phyloP scores from a whole-genome alignment of 2,888 invertebrate species.

The Ormyrus labotus region DNA sequence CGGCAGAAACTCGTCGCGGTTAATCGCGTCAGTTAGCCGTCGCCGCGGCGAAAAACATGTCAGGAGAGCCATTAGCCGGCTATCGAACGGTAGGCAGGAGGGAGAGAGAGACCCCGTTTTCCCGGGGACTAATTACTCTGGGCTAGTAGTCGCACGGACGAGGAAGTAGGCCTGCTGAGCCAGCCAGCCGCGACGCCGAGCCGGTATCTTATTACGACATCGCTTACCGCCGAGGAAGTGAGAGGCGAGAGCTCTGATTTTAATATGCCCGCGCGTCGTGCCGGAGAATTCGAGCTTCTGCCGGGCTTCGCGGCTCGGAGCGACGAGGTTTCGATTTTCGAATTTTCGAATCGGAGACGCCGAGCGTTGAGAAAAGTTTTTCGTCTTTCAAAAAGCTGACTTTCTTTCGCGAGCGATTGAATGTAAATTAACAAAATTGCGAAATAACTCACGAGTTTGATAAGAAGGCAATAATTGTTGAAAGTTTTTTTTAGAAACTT shows the following conservation, averaged over 20 bases:
- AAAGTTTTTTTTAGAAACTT: too few relatives aligned
- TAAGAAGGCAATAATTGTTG: too few relatives aligned
- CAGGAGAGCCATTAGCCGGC: not conserved
- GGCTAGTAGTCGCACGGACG: conserved; percentile 39
- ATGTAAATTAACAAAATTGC: too few relatives aligned
- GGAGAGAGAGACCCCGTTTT: conserved; percentile 40
- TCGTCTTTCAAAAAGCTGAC: too few relatives aligned
- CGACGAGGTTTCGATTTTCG: too few relatives aligned
- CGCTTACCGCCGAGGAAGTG: not conserved
- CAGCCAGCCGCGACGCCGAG: not conserved
- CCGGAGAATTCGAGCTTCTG: too few relatives aligned
- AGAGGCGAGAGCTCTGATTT: not conserved
- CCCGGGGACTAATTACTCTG: conserved; percentile 45
- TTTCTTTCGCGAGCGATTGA: too few relatives aligned
- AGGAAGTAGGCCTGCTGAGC: conserved; percentile 39
- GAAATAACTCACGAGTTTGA: too few relatives aligned
- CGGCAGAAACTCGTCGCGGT: not conserved
- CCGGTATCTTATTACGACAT: conserved; percentile 48
- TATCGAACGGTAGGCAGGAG: not conserved
- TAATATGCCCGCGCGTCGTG: too few relatives aligned
- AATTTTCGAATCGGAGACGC: too few relatives aligned
- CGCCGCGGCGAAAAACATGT: not conserved
- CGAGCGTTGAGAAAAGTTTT: too few relatives aligned
- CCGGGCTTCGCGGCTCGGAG: too few relatives aligned
- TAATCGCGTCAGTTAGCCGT: not conserved